phyloP scores from a whole-genome alignment of 2,797 vertebrate genomes.

The Valencia hispanica region DNA sequence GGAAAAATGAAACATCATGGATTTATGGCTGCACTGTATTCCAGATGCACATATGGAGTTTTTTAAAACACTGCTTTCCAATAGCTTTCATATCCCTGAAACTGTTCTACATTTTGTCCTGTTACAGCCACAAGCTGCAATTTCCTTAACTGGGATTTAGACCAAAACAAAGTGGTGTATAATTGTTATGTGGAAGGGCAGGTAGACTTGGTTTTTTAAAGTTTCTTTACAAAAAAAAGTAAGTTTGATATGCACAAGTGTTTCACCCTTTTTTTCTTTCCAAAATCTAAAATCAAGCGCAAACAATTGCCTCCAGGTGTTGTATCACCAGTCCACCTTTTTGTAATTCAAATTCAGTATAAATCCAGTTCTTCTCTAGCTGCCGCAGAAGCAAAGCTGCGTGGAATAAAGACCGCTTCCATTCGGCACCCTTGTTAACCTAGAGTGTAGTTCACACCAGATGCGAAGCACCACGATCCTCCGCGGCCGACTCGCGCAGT shows the following conservation, averaged over 20 bases:
- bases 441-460: too few species aligned
- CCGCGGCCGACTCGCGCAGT: too few species aligned
- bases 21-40: neutral
- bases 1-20: neutral
- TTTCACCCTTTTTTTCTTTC: neutral
- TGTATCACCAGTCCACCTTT: neutral
- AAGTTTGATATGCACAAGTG: neutral
- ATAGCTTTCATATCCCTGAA: neutral
- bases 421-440: too few species aligned
- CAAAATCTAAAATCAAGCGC: neutral
- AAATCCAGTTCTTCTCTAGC: neutral
- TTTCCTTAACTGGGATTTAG: neutral
- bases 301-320: neutral
- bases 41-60: neutral
- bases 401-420: too few species aligned
- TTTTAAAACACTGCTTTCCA: neutral
- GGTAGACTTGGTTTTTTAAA: neutral
- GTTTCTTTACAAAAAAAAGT: neutral
- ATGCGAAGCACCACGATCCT: too few species aligned
- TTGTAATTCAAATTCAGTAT: neutral
- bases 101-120: neutral
- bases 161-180: neutral
- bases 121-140: neutral
- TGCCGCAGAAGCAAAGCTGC: too few species aligned
- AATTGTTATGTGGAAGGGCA: neutral